Base-by-base conservation (phyloP, 2,888 invertebrate genomes). In the Heteropelma amictum region DNA sequence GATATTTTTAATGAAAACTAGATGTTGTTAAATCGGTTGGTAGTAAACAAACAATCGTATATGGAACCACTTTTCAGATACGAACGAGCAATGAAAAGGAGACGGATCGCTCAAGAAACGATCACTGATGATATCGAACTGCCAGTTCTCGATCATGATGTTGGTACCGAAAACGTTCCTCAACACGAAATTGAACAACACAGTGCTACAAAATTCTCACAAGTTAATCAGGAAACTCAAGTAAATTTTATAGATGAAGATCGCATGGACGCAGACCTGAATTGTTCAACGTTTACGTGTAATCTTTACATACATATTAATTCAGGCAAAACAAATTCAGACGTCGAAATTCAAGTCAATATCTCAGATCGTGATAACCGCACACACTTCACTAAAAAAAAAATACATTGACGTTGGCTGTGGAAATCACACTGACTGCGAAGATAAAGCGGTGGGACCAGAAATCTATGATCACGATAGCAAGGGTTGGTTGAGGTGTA, bases 221-320 rank as follows among this genome's bases (percentile, higher is more conserved):
- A 38, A 28, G 12, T n/a, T n/a, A 19, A 53, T 53, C 64, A 40
- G 35, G 28, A 40, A 30, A 53, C 51, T 28, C 64, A 64, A 51
- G 26, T 53, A 12, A 40, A 64, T 53, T 53, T 64, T n/a, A n/a
- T n/a, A n/a, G n/a, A n/a, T n/a, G n/a, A n/a, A n/a, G n/a, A n/a
- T n/a, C n/a, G n/a, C 10, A 19, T 30, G 53, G 47, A 53, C 19
- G 19, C 19, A 8, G 28, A 19, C 40, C 42, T 28, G 12, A 53
- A 19, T 30, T 38, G 51, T 53, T 53, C n/a, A 8, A 53, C 51
- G 40, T 64, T 64, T 53, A 21, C 40, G 19, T 64, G 40, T 47
- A 53, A 64, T 53, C 53, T 19, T n/a, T 28, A 64, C 35, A 30
- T 23, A 26, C 28, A 64, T 8, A 19, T 0, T 53, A 30, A 40